Conservation (phyloP, 2,888 invertebrate genomes). For the Ochlodes sylvanus region DNA sequence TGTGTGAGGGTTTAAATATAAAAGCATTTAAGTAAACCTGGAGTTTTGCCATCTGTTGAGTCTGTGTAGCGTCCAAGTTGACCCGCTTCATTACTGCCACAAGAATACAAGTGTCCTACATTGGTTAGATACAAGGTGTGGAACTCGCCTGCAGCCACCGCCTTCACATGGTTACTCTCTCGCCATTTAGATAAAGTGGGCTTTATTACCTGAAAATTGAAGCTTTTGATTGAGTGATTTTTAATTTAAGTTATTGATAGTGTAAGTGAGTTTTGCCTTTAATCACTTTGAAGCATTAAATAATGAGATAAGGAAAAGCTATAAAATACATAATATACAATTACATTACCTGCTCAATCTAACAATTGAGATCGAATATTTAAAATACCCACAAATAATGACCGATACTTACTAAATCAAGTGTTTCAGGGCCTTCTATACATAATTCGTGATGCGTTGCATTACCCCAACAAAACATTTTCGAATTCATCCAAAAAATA, state of each 20-base stretch:
- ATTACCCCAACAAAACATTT: slow-evolving; percentile 84
- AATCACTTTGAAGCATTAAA: too few relatives aligned
- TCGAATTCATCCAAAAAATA: slow-evolving; percentile 46
- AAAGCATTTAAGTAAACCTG: slow-evolving; percentile 55
- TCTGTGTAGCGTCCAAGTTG: slow-evolving; percentile 90
- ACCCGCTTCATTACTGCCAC: slow-evolving; percentile 96
- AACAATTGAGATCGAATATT: not conserved
- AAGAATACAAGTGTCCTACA: slow-evolving; percentile 93
- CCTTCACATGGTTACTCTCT: slow-evolving; percentile 80
- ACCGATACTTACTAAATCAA: slow-evolving; percentile 68
- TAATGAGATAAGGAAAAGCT: too few relatives aligned
- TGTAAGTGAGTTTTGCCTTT: too few relatives aligned
- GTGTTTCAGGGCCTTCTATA: slow-evolving; percentile 65
- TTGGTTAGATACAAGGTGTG: slow-evolving; percentile 92
- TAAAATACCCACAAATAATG: not conserved
- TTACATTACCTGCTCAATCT: not conserved
- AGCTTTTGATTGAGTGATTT: slow-evolving; percentile 2
- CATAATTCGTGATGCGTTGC: slow-evolving; percentile 80
- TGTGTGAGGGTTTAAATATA: not conserved
- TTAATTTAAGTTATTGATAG: too few relatives aligned
- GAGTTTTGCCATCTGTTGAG: slow-evolving; percentile 60
- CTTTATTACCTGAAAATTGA: slow-evolving; percentile 82
- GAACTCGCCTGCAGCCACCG: slow-evolving; percentile 91
- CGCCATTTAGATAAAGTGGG: slow-evolving; percentile 87
- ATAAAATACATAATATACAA: slow-evolving; percentile 23